phyloP scores from a whole-genome alignment of 2,888 invertebrate species.

The Folsomia manolachei region DNA sequence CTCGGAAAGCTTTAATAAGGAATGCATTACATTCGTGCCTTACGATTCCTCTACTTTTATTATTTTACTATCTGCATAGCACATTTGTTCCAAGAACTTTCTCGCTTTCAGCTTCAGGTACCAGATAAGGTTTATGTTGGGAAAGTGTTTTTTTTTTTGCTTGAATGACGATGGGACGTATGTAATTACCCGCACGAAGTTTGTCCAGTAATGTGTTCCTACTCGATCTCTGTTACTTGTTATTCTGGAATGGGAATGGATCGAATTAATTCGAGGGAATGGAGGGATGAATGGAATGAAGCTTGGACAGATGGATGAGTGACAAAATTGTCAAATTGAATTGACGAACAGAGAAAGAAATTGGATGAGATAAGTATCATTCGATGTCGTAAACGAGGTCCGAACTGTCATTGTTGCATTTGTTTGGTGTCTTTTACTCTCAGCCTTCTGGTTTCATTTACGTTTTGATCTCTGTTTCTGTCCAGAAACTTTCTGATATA shows the following conservation, averaged over 20 bases:
- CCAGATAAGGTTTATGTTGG: too few species aligned
- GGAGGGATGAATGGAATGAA: not conserved
- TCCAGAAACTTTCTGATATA: too few species aligned
- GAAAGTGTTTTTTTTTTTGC: not conserved
- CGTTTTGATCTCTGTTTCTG: too few species aligned
- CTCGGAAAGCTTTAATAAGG: too few species aligned
- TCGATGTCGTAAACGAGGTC: constrained; percentile 9
- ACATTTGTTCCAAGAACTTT: too few species aligned
- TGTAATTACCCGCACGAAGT: not conserved
- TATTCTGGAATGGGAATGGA: not conserved
- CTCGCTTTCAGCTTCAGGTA: too few species aligned
- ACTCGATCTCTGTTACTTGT: too few species aligned
- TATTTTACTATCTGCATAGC: not conserved
- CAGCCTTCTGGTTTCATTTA: too few species aligned
- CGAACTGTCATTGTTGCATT: too few species aligned
- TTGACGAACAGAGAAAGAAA: not conserved
- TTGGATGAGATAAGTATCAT: constrained; percentile 14
- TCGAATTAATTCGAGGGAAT: not conserved
- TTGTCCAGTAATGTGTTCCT: too few species aligned
- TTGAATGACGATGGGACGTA: not conserved
- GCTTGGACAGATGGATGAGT: not conserved
- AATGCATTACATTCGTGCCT: too few species aligned
- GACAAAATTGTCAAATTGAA: not conserved
- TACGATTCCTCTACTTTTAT: too few species aligned
- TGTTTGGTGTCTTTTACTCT: not conserved